Percentiles rank a stretch among this genome's conserved stretches.
These are phyloP conservation scores for Baccha elongata DNA, from an alignment of 2,888 invertebrate genomes.

Conservation along the genomic window DNA sequence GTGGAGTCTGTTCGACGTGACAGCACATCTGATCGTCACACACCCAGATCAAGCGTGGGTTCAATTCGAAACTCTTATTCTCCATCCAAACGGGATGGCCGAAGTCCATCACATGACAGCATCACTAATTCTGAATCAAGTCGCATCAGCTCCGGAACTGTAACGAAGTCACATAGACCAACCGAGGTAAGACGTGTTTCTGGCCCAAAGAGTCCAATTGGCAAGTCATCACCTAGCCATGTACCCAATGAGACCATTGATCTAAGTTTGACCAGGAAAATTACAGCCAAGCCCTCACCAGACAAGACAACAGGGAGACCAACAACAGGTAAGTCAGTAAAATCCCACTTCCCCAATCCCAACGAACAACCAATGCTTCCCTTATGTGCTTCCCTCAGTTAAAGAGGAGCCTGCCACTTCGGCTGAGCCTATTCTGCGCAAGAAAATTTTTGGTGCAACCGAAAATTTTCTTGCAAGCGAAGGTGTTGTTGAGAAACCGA, in stretches of 20 bases:
- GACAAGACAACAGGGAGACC: slow-evolving; percentile 72
- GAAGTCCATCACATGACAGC: slow-evolving; percentile 82
- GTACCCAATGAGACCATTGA: slow-evolving; percentile 78
- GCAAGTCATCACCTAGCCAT: slow-evolving; percentile 76
- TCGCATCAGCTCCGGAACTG: slow-evolving; percentile 80
- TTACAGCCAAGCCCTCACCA: slow-evolving; percentile 46
- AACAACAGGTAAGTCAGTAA: slow-evolving; percentile 51
- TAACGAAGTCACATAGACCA: slow-evolving; percentile 75
- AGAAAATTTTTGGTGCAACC: slow-evolving; percentile 78
- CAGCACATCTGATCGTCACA: slow-evolving; percentile 78
- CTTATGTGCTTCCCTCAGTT: slow-evolving; percentile 62
- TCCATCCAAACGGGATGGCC: slow-evolving; percentile 76
- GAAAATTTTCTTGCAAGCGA: slow-evolving; percentile 74
- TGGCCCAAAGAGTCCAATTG: slow-evolving; percentile 77
- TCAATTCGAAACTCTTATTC: slow-evolving; percentile 76
- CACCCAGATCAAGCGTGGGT: slow-evolving; percentile 79
- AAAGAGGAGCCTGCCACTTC: slow-evolving; percentile 28
- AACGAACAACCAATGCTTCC: slow-evolving; percentile 57
- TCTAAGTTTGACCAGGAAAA: slow-evolving; percentile 74
- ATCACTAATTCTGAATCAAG: slow-evolving; percentile 80
- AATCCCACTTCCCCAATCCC: slow-evolving; percentile 17
- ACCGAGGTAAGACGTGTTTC: slow-evolving; percentile 75
- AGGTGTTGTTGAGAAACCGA: slow-evolving; percentile 76
- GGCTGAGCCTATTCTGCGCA: slow-evolving; percentile 69
- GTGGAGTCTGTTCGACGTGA: slow-evolving; percentile 84